phyloP scores from a whole-genome alignment of 2,888 invertebrate species.

The Xanthia togata region DNA sequence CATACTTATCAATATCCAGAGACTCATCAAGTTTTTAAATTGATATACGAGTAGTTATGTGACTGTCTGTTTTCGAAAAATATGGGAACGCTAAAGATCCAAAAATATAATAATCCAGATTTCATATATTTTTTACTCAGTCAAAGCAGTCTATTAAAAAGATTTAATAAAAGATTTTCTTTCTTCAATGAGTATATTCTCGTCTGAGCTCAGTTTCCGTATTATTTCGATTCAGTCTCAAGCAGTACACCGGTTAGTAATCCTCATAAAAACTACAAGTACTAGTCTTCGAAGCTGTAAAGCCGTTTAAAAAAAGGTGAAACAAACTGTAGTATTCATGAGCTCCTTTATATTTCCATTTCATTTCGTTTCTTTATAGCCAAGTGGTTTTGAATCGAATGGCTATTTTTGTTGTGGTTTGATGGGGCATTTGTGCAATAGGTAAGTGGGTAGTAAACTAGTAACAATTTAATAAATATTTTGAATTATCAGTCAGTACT shows the following conservation, averaged over 20 bases:
- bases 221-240: constrained; percentile 24
- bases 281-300: constrained; percentile 49
- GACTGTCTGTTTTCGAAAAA: not conserved
- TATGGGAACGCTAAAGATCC: not conserved
- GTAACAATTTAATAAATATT: not conserved
- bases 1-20: not conserved
- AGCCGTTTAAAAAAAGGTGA: constrained; percentile 50
- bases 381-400: constrained; percentile 23
- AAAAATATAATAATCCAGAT: not conserved
- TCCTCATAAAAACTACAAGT: constrained; percentile 55
- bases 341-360: constrained; percentile 56
- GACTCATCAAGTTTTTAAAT: not conserved
- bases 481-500: not conserved
- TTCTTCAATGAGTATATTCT: constrained; percentile 13
- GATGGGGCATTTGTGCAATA: not conserved
- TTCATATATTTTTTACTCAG: not conserved
- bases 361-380: constrained; percentile 55
- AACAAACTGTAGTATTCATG: constrained; percentile 46
- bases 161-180: not conserved
- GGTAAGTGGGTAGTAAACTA: too few relatives aligned
- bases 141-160: not conserved
- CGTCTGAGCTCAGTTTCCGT: constrained; percentile 1
- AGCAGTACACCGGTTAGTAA: constrained; percentile 30
- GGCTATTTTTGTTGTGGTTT: constrained; percentile 27
- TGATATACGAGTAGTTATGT: too few relatives aligned